Base-by-base conservation (phyloP, 2,797 vertebrate species). In the Propithecus perrieri region DNA sequence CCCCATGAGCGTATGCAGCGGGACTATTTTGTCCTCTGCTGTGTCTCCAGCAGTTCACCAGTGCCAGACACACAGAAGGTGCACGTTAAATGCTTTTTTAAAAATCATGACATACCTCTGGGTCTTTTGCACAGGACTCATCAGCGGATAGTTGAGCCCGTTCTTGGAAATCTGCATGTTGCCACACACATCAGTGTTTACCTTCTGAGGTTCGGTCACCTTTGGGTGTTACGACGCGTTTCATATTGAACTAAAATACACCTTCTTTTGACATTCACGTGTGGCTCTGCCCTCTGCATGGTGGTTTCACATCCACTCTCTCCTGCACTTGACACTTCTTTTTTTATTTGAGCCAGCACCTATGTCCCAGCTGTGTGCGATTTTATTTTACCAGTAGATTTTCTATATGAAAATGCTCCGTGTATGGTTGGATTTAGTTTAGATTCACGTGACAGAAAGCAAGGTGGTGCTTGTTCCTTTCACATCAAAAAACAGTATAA, bases 1-100 rank as follows among this genome's bases (percentile, higher is more conserved):
- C 43, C 67, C 46, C 1, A 0, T 14, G 33, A 30, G 30, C 0
- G 0, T 4, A 24, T 5, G 35, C 57, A 8, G 50, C 3, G 2
- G 26, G 48, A 3, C 24, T 35, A 0, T 17, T 50, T 7, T 8
- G 7, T 78, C 3, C 18, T 4, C 24, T 5, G 22, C 9, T 41
- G 0, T n/a, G 13, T 48, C 85, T 4, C 14, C 30, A 26, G n/a
- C 28, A 43, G 2, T 59, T 7, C 18, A 14, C 35, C 41, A 22
- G 33, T 65, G 4, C 4, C 38, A 7, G 41, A 11, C 30, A 22
- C n/a, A 7, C 0, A 2, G n/a, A 30, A 12, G 28, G 8, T 28
- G 28, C 7, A 1, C 8, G 15, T 4, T 1, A 12, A 6, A 10
- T 41, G 14, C 24, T 26, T 43, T 75, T 28, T 10, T 24, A 57